Percentiles rank a stretch among this genome's conserved stretches.
Conservation (phyloP, 2,797 vertebrate species). For the Dipus sagitta region DNA sequence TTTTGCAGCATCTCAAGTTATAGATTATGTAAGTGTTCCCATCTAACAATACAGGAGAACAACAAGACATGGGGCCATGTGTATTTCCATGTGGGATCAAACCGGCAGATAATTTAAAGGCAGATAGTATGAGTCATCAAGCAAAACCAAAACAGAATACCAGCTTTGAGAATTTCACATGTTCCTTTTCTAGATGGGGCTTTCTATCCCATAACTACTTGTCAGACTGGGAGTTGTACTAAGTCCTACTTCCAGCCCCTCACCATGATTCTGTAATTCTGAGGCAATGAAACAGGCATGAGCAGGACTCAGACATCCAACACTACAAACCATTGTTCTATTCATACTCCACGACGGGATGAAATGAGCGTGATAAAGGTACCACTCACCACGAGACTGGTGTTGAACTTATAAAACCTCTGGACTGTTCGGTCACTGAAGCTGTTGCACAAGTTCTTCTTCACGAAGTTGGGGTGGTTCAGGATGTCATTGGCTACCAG, state of each 20-base stretch:
- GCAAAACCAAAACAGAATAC: conserved; percentile 40
- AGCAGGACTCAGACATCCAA: not conserved
- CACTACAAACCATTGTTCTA: not conserved
- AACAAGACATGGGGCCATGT: not conserved
- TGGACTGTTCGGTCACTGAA: conserved; percentile 99
- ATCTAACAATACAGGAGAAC: conserved; percentile 14
- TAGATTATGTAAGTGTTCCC: not conserved
- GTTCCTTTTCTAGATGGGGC: not conserved
- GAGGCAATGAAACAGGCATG: not conserved
- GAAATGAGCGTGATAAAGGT: not conserved
- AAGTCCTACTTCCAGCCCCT: too few relatives aligned
- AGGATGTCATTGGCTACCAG: conserved; percentile 98
- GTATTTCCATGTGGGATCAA: conserved; percentile 44
- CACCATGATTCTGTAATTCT: not conserved
- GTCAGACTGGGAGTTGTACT: not conserved
- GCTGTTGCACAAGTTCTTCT: conserved; percentile 99
- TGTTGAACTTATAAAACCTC: conserved; percentile 99
- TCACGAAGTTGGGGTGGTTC: conserved; percentile 98
- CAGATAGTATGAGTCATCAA: not conserved
- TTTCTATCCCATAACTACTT: not conserved
- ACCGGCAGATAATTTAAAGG: conserved; percentile 53
- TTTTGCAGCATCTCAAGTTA: not conserved
- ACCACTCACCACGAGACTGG: conserved; percentile 93
- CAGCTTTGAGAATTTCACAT: not conserved
- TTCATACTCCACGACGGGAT: fast-evolving